phyloP scores from a whole-genome alignment of 2,797 vertebrate species.

The Odontamblyopus rebecca region DNA sequence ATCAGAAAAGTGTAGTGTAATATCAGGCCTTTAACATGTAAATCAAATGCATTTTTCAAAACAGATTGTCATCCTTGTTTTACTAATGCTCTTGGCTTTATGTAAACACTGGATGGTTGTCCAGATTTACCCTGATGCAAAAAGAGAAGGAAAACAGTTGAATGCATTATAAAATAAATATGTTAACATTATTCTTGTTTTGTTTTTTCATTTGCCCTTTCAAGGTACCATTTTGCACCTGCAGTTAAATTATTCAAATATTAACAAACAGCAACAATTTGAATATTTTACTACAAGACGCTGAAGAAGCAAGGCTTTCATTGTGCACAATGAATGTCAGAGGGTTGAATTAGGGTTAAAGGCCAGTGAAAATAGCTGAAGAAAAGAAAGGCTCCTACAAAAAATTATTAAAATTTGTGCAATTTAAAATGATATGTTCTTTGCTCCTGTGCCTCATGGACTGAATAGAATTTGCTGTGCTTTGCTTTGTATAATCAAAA shows the following conservation, averaged over 20 bases:
- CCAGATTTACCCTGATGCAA: constrained; percentile 16
- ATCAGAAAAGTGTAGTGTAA: too few relatives aligned
- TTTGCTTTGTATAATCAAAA: neutral
- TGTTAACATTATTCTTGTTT: neutral
- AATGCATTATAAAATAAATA: too few relatives aligned
- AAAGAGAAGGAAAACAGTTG: too few relatives aligned
- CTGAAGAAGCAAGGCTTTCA: neutral
- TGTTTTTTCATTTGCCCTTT: neutral
- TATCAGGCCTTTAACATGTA: too few relatives aligned
- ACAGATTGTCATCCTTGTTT: constrained; percentile 1
- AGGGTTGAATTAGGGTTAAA: constrained; percentile 9
- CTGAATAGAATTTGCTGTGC: neutral
- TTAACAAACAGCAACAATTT: constrained; percentile 4
- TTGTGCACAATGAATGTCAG: constrained; percentile 16
- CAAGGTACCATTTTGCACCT: neutral
- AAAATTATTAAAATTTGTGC: neutral
- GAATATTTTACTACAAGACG: neutral
- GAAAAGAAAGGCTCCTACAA: neutral
- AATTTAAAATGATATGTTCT: neutral
- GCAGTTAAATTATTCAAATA: neutral
- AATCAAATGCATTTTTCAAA: too few relatives aligned
- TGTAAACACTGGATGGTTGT: constrained; percentile 14
- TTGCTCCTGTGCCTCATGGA: neutral
- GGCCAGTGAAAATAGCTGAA: neutral
- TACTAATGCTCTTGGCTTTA: constrained; percentile 1